These are phyloP conservation scores for Drosophila gaucha DNA, from an alignment of 2,888 invertebrate species.

Conservation along the genomic window DNA sequence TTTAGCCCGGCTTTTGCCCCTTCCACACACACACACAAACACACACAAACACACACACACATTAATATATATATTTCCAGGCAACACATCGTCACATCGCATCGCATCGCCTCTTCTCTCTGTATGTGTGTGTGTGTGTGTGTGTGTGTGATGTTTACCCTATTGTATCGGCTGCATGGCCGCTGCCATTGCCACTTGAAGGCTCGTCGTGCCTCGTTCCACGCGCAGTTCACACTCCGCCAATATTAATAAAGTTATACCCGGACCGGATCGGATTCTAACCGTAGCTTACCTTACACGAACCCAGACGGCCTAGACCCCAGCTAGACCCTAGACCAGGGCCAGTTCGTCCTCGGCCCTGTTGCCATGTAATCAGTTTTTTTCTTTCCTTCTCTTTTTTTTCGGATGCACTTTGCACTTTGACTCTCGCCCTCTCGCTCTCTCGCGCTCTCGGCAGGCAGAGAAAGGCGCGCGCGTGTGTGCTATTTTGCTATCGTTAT, in stretches of 20 bases:
- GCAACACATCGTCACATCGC: constrained; percentile 19
- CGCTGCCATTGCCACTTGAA: constrained; percentile 61
- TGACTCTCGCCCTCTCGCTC: not conserved
- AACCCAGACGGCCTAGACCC: constrained; percentile 31
- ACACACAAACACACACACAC: not conserved
- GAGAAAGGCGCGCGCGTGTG: constrained; percentile 17
- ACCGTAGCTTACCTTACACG: not conserved
- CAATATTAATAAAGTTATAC: constrained; percentile 5
- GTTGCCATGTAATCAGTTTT: not conserved
- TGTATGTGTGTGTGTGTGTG: not conserved
- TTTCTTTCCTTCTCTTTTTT: constrained; percentile 1
- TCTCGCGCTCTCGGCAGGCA: not conserved
- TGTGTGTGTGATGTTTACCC: constrained; percentile 34
- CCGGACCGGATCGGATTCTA: constrained; percentile 4
- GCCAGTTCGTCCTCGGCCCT: not conserved
- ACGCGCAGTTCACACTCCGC: constrained; percentile 18
- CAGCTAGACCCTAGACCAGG: constrained; percentile 7
- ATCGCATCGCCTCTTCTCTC: constrained; percentile 13
- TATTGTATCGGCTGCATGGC: constrained; percentile 49
- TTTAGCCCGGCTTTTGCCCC: constrained; percentile 16
- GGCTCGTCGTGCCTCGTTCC: constrained; percentile 51
- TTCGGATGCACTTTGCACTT: not conserved
- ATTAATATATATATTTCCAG: constrained; percentile 20
- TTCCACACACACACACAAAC: not conserved
- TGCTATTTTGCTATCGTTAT: constrained; percentile 2